Evolutionary conservation across 2,888 invertebrate species (phyloP).

Genomic region (Mythimna lalbum): DNA sequence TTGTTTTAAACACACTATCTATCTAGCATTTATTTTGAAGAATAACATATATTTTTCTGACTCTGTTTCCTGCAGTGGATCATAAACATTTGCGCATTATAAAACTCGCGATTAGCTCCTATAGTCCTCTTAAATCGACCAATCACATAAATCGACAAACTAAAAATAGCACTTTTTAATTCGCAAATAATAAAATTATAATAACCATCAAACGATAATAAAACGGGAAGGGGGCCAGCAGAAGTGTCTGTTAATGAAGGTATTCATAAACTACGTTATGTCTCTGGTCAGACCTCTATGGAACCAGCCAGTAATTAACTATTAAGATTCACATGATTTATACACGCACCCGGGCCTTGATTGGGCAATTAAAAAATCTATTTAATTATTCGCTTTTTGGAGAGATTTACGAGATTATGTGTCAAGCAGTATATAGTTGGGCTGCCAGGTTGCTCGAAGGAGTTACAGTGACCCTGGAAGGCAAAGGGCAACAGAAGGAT

Average conservation of each 20-base stretch:
- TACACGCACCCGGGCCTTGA: constrained; percentile 29
- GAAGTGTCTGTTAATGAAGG: constrained; percentile 42
- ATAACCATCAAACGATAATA: constrained; percentile 18
- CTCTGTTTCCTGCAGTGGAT: too few species aligned
- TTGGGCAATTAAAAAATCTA: constrained; percentile 43
- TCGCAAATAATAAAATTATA: constrained; percentile 13
- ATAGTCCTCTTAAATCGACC: neutral
- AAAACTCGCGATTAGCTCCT: too few species aligned
- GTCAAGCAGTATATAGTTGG: neutral
- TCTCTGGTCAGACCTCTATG: constrained; percentile 20
- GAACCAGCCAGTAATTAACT: constrained; percentile 58
- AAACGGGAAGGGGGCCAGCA: constrained; percentile 11
- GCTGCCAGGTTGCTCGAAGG: too few species aligned
- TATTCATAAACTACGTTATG: constrained; percentile 41
- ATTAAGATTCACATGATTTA: constrained; percentile 54
- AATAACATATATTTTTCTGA: too few species aligned
- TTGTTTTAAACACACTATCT: too few species aligned
- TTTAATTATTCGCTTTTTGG: constrained; percentile 20
- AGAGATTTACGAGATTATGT: constrained; percentile 16
- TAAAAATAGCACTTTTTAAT: constrained; percentile 2
- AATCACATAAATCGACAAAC: neutral
- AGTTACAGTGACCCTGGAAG: too few species aligned
- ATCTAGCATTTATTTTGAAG: too few species aligned
- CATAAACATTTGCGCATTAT: too few species aligned
- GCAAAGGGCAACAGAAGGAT: too few species aligned